phyloP scores from a whole-genome alignment of 2,113 vertebrate species.

The Myotis brandtii region DNA sequence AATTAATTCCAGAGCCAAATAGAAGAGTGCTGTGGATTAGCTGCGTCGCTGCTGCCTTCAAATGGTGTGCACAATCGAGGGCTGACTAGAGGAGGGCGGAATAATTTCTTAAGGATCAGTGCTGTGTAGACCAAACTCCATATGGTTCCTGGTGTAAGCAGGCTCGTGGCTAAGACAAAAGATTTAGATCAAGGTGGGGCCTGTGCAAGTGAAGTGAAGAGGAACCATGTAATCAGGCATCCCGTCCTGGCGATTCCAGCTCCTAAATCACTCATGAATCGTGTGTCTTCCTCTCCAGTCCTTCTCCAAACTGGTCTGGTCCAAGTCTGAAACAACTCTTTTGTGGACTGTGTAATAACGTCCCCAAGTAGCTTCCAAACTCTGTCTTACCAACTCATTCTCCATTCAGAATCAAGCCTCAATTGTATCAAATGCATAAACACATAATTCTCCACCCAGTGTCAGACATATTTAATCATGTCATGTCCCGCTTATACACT shows the following conservation, averaged over 20 bases:
- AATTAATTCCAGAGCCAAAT: conserved; percentile 74
- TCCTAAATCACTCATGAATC: neutral
- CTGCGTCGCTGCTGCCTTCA: neutral
- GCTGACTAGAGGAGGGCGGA: neutral
- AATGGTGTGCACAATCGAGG: neutral
- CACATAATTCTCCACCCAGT: neutral
- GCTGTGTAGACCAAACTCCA: neutral
- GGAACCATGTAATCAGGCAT: neutral
- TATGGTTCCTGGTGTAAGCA: neutral
- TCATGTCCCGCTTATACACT: neutral
- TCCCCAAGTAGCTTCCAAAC: neutral
- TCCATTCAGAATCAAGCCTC: neutral
- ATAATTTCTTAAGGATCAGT: neutral
- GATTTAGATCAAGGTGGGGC: neutral
- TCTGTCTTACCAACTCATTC: neutral
- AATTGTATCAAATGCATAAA: neutral
- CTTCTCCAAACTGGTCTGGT: neutral
- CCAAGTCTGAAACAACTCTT: neutral
- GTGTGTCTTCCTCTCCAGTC: neutral
- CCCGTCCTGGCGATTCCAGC: neutral
- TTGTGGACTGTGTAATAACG: neutral
- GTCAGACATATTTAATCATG: neutral
- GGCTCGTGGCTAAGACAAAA: neutral
- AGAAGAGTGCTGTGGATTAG: conserved; percentile 47
- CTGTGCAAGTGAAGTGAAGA: neutral